A percentile compares a stretch with the other conserved stretches of the same genome.
Conservation (phyloP, 2,888 invertebrate genomes). For the Nymphalis c-album region DNA sequence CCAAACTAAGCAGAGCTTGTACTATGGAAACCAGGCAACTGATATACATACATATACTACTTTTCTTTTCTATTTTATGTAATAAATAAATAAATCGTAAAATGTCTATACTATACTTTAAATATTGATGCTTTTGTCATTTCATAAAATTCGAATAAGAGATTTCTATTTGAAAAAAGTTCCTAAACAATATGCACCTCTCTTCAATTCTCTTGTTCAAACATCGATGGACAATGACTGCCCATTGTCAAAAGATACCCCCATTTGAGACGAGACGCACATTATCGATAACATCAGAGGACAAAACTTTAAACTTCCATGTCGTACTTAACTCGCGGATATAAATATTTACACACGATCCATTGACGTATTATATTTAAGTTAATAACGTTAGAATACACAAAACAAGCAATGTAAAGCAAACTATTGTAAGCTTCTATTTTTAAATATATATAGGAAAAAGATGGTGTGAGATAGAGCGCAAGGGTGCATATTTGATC, state of each 20-base stretch:
- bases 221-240: constrained; percentile 18
- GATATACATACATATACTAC: too few relatives aligned
- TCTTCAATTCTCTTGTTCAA: constrained; percentile 21
- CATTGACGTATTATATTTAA: constrained; percentile 42
- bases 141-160: neutral
- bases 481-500: constrained; percentile 76
- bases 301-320: constrained; percentile 48
- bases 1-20: too few relatives aligned
- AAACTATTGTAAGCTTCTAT: neutral
- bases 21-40: too few relatives aligned
- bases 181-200: constrained; percentile 19
- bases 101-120: too few relatives aligned
- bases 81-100: too few relatives aligned
- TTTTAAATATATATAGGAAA: constrained; percentile 43
- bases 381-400: neutral
- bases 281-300: constrained; percentile 70
- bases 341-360: constrained; percentile 13
- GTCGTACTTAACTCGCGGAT: constrained; percentile 14
- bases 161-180: neutral
- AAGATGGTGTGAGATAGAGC: constrained; percentile 65
- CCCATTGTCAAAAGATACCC: constrained; percentile 28
- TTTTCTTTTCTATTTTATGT: too few relatives aligned
- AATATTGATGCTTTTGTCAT: neutral
- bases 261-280: constrained; percentile 49
- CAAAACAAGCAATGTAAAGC: constrained; percentile 25